A percentile compares a stretch with the other conserved stretches of the same genome.
Conservation (phyloP, 2,888 invertebrate species). For the Crepidodera aurea region DNA sequence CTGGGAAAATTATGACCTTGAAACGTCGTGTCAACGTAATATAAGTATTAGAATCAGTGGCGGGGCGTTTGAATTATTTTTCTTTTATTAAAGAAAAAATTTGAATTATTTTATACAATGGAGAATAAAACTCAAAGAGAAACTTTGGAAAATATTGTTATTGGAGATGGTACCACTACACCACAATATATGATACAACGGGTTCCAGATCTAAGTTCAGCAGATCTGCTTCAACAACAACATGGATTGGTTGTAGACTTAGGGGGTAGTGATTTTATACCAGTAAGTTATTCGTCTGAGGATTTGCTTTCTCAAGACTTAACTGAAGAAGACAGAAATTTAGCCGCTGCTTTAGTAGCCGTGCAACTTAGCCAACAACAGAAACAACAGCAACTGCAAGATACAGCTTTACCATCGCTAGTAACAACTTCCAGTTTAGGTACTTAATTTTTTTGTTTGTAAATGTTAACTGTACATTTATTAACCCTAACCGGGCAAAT, state of each 20-base stretch:
- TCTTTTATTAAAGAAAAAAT: constrained; percentile 8
- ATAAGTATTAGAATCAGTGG: constrained; percentile 40
- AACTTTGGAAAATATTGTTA: constrained; percentile 58
- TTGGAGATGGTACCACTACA: constrained; percentile 52
- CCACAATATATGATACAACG: constrained; percentile 60
- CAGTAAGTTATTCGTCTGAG: constrained; percentile 60
- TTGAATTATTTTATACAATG: constrained; percentile 43
- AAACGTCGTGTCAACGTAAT: constrained; percentile 58
- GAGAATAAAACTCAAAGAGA: constrained; percentile 50
- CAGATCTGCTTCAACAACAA: constrained; percentile 58
- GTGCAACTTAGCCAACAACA: constrained; percentile 70
- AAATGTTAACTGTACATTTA: too few species aligned
- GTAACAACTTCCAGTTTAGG: constrained; percentile 36
- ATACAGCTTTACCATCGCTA: constrained; percentile 48
- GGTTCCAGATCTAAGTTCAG: constrained; percentile 58
- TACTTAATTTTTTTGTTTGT: neutral
- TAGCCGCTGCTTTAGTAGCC: constrained; percentile 70
- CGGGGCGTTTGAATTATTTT: constrained; percentile 29
- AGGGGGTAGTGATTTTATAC: constrained; percentile 59
- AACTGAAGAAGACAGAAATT: constrained; percentile 68
- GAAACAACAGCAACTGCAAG: constrained; percentile 65
- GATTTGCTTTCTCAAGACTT: constrained; percentile 61
- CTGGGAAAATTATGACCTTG: constrained; percentile 54
- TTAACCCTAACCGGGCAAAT: too few species aligned
- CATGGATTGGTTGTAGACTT: constrained; percentile 60